Evolutionary conservation across 2,888 invertebrate species (phyloP), one percentile per base, ranked within the genome.

Genomic region (Lasioglossum figueresi): DNA sequence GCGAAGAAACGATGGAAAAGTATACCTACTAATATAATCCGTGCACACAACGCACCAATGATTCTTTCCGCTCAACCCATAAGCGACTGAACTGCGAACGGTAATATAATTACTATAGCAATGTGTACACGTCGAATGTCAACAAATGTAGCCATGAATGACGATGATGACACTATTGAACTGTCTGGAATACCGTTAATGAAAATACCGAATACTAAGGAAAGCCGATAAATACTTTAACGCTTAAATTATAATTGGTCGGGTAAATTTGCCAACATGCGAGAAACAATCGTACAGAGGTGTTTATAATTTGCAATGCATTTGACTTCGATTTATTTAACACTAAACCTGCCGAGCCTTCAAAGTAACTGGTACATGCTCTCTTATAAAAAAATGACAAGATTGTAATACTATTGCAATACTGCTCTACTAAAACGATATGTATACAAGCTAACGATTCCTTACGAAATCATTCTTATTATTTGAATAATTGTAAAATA

Each of bases 161-260:
- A 40, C 37, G 40, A 34, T 1, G 37, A 19, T 23, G 68, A 68
- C 37, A 70, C 19, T 70, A n/a, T 70, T 40, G n/a, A 70, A n/a
- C 14, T 70, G 68, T 70, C 68, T 68, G 37, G 37, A 12, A 68
- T 37, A 37, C 37, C 68, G 68, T 68, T 68, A 68, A 68, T 68
- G 68, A 68, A 68, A 66, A 66, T 34, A 66, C 34, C 19, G 2
- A 19, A 66, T 31, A 66, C 66, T 19, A 34, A 66, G 34, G 19
- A 66, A 34, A 31, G 6, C 14, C 8, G 2, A 16, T 34, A 19
- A 16, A 8, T 63, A 66, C 16, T 66, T 66, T 34, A 14, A 31
- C 34, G 31, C 16, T 31, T 34, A 66, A 19, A 16, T 37, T 37
- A 37, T 16, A 8, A 31, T 16, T 12, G 12, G n/a, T n/a, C n/a